Conservation (phyloP, 92 coral and sea anemone genomes). For the Pocillopora grandis region DNA sequence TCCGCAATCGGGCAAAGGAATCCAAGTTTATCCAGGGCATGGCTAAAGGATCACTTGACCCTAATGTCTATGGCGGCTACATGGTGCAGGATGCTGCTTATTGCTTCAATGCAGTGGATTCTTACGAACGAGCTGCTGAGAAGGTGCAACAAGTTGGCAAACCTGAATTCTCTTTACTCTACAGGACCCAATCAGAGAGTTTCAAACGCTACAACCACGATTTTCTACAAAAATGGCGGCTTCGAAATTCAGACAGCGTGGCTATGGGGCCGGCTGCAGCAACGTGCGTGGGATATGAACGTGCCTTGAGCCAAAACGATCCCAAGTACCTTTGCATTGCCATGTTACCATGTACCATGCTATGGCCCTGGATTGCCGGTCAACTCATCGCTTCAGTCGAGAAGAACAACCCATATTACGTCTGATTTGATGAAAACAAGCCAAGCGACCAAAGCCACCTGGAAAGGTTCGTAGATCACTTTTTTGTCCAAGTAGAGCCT, state of each 20-base stretch:
- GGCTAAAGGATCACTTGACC: slow-evolving; percentile 47
- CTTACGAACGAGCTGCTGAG: slow-evolving; percentile 22
- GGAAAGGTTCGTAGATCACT: neutral
- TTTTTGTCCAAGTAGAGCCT: too few relatives aligned
- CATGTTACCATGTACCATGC: too few relatives aligned
- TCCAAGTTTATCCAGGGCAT: slow-evolving; percentile 50
- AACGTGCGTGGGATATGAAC: slow-evolving; percentile 49
- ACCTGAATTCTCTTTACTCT: slow-evolving; percentile 33
- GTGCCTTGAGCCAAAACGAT: slow-evolving; percentile 36
- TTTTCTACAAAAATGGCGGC: slow-evolving; percentile 48
- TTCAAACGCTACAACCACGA: slow-evolving; percentile 46
- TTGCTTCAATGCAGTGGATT: slow-evolving; percentile 50
- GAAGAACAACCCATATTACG: slow-evolving; percentile 43
- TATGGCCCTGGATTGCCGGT: neutral
- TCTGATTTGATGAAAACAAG: slow-evolving; percentile 57
- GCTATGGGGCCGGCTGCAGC: slow-evolving; percentile 63
- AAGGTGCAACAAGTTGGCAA: slow-evolving; percentile 16
- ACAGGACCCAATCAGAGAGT: slow-evolving; percentile 38
- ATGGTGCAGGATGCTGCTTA: slow-evolving; percentile 71
- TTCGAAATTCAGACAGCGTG: slow-evolving; percentile 52
- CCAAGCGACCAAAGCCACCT: neutral
- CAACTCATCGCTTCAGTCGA: slow-evolving; percentile 35
- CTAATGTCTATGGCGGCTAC: slow-evolving; percentile 60
- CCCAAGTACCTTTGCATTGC: neutral
- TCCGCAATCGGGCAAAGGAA: slow-evolving; percentile 45